Evolutionary conservation across 1,140 invertebrate genomes (phyloP).

Genomic region (Bombus waltoni): DNA sequence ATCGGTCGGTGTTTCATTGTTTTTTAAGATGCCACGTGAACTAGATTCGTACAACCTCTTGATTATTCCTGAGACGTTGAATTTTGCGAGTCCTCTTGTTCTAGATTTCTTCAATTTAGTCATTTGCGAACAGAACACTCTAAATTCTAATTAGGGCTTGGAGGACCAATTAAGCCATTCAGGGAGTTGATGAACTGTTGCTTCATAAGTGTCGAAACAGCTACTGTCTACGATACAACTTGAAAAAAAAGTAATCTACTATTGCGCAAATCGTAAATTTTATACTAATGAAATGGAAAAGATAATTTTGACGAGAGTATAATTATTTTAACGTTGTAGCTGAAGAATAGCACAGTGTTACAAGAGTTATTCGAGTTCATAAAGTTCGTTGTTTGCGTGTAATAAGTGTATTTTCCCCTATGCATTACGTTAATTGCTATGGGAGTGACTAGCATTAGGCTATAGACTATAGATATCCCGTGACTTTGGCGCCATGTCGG

Average conservation of each 20-base stretch:
- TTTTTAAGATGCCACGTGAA: not conserved
- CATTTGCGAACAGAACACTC: not conserved
- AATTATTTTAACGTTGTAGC: not conserved
- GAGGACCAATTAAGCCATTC: not conserved
- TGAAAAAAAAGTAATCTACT: not conserved
- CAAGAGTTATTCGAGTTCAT: not conserved
- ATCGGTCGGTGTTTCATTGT: not conserved
- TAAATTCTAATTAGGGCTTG: conserved; percentile 15
- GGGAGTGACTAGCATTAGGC: not conserved
- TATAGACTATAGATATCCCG: not conserved
- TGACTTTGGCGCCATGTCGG: not conserved
- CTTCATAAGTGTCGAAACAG: not conserved
- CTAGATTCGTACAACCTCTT: not conserved
- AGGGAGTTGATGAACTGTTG: conserved; percentile 1
- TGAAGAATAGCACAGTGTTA: too few species aligned
- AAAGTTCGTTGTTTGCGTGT: not conserved
- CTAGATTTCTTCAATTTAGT: not conserved
- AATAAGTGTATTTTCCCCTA: not conserved
- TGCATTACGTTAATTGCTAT: not conserved
- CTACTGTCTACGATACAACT: not conserved
- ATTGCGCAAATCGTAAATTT: not conserved
- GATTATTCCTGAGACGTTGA: not conserved
- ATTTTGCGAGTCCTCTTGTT: not conserved
- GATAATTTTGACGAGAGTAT: not conserved
- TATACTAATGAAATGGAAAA: not conserved